These are phyloP conservation scores for Alosa alosa DNA, from an alignment of 2,113 vertebrate genomes.

Conservation along the genomic window DNA sequence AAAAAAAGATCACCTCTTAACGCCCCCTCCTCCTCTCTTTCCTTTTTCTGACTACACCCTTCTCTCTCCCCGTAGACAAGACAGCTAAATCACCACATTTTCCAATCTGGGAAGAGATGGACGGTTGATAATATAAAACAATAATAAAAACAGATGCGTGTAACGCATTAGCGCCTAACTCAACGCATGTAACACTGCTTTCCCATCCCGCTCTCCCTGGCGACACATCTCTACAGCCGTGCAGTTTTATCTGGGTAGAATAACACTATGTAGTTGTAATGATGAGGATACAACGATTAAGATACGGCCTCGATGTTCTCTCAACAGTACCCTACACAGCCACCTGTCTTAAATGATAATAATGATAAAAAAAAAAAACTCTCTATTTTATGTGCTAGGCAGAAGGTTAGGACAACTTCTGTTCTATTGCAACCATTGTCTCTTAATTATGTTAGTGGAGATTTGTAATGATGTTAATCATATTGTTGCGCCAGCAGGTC, in stretches of 20 bases:
- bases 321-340: not conserved
- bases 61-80: conserved; percentile 52
- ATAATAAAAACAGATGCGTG: conserved; percentile 50
- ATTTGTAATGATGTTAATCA: conserved; percentile 38
- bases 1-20: conserved; percentile 68
- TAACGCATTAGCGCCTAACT: conserved; percentile 62
- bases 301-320: conserved; percentile 8
- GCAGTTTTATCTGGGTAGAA: not conserved
- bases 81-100: conserved; percentile 55
- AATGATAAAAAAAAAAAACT: conserved; percentile 19
- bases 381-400: not conserved
- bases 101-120: conserved; percentile 43
- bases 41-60: conserved; percentile 65
- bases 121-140: conserved; percentile 45
- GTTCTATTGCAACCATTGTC: not conserved
- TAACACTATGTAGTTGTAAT: not conserved
- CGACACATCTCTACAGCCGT: conserved; percentile 50
- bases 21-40: conserved; percentile 56
- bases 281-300: conserved; percentile 27
- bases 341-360: conserved; percentile 1
- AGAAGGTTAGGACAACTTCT: conserved; percentile 5
- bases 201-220: conserved; percentile 52
- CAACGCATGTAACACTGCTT: conserved; percentile 59
- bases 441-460: conserved; percentile 21
- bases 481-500: conserved; percentile 40